phyloP scores from a whole-genome alignment of 2,888 invertebrate genomes.

The Phasia obesa region DNA sequence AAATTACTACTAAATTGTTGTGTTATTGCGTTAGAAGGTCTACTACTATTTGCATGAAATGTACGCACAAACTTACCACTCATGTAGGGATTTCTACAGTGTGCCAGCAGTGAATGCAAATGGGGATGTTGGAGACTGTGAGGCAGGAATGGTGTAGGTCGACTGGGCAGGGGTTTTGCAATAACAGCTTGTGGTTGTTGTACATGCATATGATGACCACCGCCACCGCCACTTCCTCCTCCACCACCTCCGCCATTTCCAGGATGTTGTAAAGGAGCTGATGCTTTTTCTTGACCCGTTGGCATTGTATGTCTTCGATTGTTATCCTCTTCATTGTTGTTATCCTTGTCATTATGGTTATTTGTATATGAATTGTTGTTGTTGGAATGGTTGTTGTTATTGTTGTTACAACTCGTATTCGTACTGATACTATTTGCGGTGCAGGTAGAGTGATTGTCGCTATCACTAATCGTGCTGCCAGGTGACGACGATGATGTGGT shows the following conservation, averaged over 20 bases:
- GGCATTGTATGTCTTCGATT: slow-evolving; percentile 76
- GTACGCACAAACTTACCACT: slow-evolving; percentile 83
- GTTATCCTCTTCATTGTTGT: slow-evolving; percentile 66
- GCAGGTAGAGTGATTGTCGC: slow-evolving; percentile 81
- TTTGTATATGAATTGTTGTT: slow-evolving; percentile 75
- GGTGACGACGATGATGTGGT: slow-evolving; percentile 82
- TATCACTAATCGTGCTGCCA: slow-evolving; percentile 83
- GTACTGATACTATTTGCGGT: slow-evolving; percentile 75
- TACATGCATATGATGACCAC: slow-evolving; percentile 41
- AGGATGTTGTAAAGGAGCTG: slow-evolving; percentile 58
- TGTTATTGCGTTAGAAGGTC: neutral
- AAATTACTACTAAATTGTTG: slow-evolving; percentile 18
- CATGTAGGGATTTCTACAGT: slow-evolving; percentile 92
- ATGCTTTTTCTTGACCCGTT: slow-evolving; percentile 74
- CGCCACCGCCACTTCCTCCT: slow-evolving; percentile 40
- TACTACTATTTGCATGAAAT: slow-evolving; percentile 7
- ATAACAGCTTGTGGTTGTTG: slow-evolving; percentile 82
- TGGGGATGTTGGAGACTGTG: slow-evolving; percentile 91
- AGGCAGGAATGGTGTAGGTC: slow-evolving; percentile 86
- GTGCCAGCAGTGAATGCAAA: slow-evolving; percentile 91
- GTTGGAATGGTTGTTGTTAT: slow-evolving; percentile 75
- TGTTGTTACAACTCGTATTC: slow-evolving; percentile 75
- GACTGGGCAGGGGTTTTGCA: slow-evolving; percentile 93
- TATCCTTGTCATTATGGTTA: slow-evolving; percentile 76
- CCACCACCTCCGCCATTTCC: slow-evolving; percentile 33